These are phyloP conservation scores for Reticulitermes speratus DNA, from an alignment of 1,140 invertebrate species.

Conservation along the genomic window DNA sequence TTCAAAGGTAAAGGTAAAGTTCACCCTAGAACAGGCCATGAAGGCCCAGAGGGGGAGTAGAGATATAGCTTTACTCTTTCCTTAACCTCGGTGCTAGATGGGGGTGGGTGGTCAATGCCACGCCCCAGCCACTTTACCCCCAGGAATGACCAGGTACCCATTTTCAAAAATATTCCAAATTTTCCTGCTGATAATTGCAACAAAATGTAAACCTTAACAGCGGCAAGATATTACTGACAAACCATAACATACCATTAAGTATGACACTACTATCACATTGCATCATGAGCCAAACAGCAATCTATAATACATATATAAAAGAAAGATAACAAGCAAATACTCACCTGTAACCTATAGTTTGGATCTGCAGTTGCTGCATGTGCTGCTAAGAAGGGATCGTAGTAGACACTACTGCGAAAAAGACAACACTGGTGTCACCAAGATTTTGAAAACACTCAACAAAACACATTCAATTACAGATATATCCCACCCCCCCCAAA, in stretches of 20 bases:
- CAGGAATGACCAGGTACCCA: too few species aligned
- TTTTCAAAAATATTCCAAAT: not conserved
- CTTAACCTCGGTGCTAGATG: too few species aligned
- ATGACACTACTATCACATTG: too few species aligned
- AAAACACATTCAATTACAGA: too few species aligned
- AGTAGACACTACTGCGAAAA: conserved; percentile 75
- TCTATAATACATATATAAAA: not conserved
- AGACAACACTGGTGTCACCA: conserved; percentile 29
- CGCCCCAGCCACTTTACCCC: too few species aligned
- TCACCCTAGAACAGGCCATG: too few species aligned
- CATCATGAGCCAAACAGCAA: not conserved
- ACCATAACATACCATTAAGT: not conserved
- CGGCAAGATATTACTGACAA: not conserved
- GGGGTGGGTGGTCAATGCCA: too few species aligned
- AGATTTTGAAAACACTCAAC: too few species aligned
- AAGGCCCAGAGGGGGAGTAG: too few species aligned
- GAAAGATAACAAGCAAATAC: conserved; percentile 35
- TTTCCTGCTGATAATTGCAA: not conserved
- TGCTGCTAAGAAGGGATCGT: conserved; percentile 91
- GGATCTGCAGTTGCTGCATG: conserved; percentile 76
- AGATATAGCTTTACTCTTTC: too few species aligned
- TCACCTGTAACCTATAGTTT: conserved; percentile 89
- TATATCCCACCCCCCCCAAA: too few species aligned
- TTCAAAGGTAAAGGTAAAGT: too few species aligned
- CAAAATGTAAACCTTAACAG: not conserved